Conservation (phyloP, 1,140 invertebrate genomes). For the Lucilia cuprina region DNA sequence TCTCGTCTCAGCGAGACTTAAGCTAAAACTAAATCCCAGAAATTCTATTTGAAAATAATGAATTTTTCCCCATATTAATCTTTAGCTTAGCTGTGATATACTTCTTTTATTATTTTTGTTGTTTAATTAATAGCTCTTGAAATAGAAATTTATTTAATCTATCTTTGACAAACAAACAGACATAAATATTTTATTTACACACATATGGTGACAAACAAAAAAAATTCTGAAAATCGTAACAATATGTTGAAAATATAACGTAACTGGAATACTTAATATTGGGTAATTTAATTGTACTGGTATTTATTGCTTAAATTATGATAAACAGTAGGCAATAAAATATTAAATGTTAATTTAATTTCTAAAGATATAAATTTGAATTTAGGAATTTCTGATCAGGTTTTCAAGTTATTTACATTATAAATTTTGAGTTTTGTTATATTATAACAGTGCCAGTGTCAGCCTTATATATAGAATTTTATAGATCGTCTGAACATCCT, state of each 20-base stretch:
- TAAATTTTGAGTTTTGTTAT: no score
- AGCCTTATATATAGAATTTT: no score
- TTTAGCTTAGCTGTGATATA: neutral
- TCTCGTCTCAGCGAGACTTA: conserved; percentile 21
- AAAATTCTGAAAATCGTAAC: neutral
- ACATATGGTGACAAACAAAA: neutral
- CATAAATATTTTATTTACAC: neutral
- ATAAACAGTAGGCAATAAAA: no score
- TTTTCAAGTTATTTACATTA: no score
- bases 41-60: neutral
- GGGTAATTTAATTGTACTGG: no score
- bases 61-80: neutral
- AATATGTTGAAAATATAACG: neutral
- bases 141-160: conserved; percentile 1
- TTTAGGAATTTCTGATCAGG: no score
- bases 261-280: no score
- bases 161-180: neutral
- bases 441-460: no score
- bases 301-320: no score
- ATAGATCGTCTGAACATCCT: no score
- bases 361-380: no score
- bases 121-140: neutral
- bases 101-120: neutral
- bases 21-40: conserved; percentile 26
- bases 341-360: no score